Evolutionary conservation across 1,140 invertebrate species (phyloP), one percentile per base, ranked within the genome.

Genomic region (Pomacea maculata): DNA sequence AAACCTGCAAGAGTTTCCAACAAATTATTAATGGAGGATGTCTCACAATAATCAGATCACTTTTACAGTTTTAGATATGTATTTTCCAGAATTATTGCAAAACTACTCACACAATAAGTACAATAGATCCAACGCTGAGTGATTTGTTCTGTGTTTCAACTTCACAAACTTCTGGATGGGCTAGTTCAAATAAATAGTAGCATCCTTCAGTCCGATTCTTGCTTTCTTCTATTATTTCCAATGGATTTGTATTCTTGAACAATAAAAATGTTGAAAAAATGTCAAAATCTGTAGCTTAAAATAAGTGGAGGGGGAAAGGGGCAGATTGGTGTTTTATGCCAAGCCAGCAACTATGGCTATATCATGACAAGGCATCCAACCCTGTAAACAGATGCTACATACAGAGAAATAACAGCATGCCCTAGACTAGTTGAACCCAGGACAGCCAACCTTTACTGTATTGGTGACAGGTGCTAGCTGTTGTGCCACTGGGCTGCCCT

Each of bases 101-200:
- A 61, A 19, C 4, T 17, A n/a, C 25, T 84, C 64, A 87, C 86
- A 88, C 77, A 29, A 88, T 88, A 15, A 87, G 34, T 54, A 88
- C 61, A 45, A 88, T 86, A 29, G 87, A 84, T 12, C 87, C 87
- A 45, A 86, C 64, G 65, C 87, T 87, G n/a, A 88, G 85, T 61
- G 80, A 78, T 54, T 76, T 52, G 4, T 72, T 80, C 19, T 82
- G 34, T 0, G 78, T n/a, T 25, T 61, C 52, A 0, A 52, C 57
- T 45, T 34, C 64, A 77, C 87, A 88, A 5, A 85, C 78, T 61
- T 76, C 80, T 72, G 80, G 77, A 57, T 86, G 82, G 19, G 57
- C 78, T 78, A 87, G 74, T 45, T 88, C 86, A 86, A 88, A 88
- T 75, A 88, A 76, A 29, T 88, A 88, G 80, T 86, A 88, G 79